Evolutionary conservation across 35 echinoderm and acorn worm species (phyloP).

Genomic region (Holothuria glaberrima): DNA sequence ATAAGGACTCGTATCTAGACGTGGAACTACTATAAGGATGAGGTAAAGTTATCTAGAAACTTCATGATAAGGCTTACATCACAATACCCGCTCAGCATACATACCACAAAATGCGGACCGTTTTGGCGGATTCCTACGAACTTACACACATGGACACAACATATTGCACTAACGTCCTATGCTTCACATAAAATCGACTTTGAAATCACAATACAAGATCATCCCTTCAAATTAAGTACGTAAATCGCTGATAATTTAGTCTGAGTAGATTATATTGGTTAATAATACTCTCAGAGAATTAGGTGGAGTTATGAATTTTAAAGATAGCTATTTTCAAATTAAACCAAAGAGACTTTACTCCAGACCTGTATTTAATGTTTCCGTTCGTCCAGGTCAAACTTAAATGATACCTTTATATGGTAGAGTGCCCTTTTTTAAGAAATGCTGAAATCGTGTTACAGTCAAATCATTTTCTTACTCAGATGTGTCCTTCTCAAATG

Average conservation of each 20-base stretch:
- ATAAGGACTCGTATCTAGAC: no score
- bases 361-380: background rate
- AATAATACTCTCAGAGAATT: slow-evolving; percentile 5
- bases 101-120: no score
- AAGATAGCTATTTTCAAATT: background rate
- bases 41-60: no score
- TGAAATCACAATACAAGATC: no score
- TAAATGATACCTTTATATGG: background rate
- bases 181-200: no score
- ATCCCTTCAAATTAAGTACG: no score
- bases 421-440: background rate
- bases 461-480: background rate
- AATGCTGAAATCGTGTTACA: background rate
- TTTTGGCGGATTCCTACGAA: no score
- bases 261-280: background rate
- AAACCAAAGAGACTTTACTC: background rate
- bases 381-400: background rate
- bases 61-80: no score
- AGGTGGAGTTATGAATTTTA: background rate
- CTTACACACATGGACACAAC: no score
- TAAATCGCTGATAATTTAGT: background rate
- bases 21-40: no score
- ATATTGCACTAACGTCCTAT: no score
- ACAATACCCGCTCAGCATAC: no score
- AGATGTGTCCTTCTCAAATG: slow-evolving; percentile 7